A percentile compares a stretch with the other conserved stretches of the same genome.
Conservation (phyloP, 2,888 invertebrate genomes). For the Hartigia nigra region DNA sequence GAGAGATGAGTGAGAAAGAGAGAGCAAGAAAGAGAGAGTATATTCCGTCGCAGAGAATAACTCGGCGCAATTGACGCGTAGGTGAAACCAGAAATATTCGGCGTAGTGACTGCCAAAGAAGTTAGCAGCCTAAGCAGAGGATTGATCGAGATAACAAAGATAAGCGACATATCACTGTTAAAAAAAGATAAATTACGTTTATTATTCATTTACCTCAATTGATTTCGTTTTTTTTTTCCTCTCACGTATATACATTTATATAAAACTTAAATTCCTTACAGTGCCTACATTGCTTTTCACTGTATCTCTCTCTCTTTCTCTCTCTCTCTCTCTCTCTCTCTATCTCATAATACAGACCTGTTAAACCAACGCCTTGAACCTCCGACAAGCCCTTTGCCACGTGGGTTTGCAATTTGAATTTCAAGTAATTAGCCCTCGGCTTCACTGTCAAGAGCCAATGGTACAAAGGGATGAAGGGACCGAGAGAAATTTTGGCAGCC, state of each 20-base stretch:
- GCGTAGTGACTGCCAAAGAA: background rate
- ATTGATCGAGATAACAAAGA: background rate
- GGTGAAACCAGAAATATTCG: background rate
- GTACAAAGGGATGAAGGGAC: background rate
- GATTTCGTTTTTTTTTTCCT: too few relatives aligned
- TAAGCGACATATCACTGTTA: background rate
- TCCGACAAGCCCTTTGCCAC: background rate
- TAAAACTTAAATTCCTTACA: background rate
- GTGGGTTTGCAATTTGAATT: background rate
- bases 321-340: background rate
- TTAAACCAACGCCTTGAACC: background rate
- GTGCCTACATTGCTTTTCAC: background rate
- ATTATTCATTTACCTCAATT: too few relatives aligned
- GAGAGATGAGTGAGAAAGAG: too few relatives aligned
- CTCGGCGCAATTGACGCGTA: background rate
- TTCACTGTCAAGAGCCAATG: background rate
- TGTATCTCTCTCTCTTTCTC: too few relatives aligned
- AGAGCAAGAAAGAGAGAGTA: background rate
- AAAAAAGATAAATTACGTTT: background rate
- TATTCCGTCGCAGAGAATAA: background rate
- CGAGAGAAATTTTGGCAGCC: background rate
- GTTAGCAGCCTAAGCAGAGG: background rate
- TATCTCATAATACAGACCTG: background rate
- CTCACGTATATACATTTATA: background rate
- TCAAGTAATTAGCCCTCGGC: background rate